Base-by-base conservation (phyloP, 2,113 vertebrate genomes). In the Crocuta crocuta region DNA sequence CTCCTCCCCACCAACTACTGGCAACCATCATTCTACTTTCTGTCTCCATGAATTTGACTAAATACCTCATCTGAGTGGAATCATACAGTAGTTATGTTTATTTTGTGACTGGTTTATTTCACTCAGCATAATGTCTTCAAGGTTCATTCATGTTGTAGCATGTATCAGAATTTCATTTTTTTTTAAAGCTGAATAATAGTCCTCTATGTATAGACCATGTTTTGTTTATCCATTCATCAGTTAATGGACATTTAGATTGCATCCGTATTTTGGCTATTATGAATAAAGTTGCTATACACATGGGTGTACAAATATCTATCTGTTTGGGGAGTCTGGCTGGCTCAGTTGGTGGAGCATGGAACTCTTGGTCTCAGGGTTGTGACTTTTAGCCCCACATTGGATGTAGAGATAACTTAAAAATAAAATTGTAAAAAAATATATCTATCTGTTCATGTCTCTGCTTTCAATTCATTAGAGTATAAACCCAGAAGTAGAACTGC, bases 1-100 rank as follows among this genome's bases (percentile, higher is more conserved):
- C 31, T 19, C 4, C 31, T 48, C 45, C 19, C 28, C 31, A 65
- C 9, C 26, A 53, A 16, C 7, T n/a, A 76, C 85, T 85, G 21
- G 24, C 39, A 78, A 48, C 19, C 7, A 63, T 58, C 39, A 55
- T 71, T 66, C 76, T 45, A 16, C 53, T 91, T 87, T 93, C 50
- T 55, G 7, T 55, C 53, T 89, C 26, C 85, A 28, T 94, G 71
- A 90, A 94, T 94, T 66, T 61, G 55, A 92, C 83, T 73, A 74
- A 89, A 35, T 31, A 92, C 26, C 15, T 94, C 63, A n/a, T 78
- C 31, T 73, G 43, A 58, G 53, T 89, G 35, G 45, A 78, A 65
- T 83, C 50, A 63, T 3, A 45, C 1, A 70, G 58, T 88, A 61
- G 55, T 28, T 83, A 71, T 16, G 63, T 15, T 91, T 66, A 43